phyloP scores from a whole-genome alignment of 2,797 vertebrate species.

The Poecilia wingei region DNA sequence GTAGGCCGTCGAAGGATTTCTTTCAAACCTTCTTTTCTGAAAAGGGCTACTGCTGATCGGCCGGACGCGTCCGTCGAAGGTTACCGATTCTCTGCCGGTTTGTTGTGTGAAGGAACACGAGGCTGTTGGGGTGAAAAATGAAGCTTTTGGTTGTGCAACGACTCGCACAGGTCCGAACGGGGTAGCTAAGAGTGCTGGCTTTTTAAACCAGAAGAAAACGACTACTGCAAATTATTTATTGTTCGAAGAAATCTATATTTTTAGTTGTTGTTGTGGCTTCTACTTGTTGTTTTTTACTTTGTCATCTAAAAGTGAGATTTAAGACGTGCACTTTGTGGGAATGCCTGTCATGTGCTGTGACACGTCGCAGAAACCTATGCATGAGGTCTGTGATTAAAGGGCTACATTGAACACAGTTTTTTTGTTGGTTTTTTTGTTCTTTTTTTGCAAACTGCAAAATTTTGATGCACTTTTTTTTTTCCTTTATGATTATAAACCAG shows the following conservation, averaged over 20 bases:
- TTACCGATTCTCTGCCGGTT: slow-evolving; percentile 25
- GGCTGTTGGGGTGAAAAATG: slow-evolving; percentile 60
- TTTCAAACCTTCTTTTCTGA: slow-evolving; percentile 45
- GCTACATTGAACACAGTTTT: slow-evolving; percentile 56
- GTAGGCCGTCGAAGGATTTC: slow-evolving; percentile 38
- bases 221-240: slow-evolving; percentile 68
- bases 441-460: slow-evolving; percentile 30
- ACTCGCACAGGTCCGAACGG: slow-evolving; percentile 50
- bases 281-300: slow-evolving; percentile 41
- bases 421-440: background rate
- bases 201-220: slow-evolving; percentile 30
- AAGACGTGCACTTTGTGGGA: slow-evolving; percentile 76
- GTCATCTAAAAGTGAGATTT: slow-evolving; percentile 30
- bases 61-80: slow-evolving; percentile 33
- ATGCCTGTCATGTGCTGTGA: slow-evolving; percentile 73
- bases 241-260: slow-evolving; percentile 34
- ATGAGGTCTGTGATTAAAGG: slow-evolving; percentile 73
- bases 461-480: background rate
- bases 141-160: slow-evolving; percentile 56
- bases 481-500: slow-evolving; percentile 13
- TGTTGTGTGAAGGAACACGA: slow-evolving; percentile 13
- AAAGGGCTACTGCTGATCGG: slow-evolving; percentile 65
- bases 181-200: slow-evolving; percentile 47
- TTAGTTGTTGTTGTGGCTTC: slow-evolving; percentile 40
- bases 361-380: slow-evolving; percentile 73